Percentiles rank a stretch among this genome's conserved stretches.
Evolutionary conservation across 2,888 invertebrate genomes (phyloP).

Genomic region (Subacronicta megacephala): DNA sequence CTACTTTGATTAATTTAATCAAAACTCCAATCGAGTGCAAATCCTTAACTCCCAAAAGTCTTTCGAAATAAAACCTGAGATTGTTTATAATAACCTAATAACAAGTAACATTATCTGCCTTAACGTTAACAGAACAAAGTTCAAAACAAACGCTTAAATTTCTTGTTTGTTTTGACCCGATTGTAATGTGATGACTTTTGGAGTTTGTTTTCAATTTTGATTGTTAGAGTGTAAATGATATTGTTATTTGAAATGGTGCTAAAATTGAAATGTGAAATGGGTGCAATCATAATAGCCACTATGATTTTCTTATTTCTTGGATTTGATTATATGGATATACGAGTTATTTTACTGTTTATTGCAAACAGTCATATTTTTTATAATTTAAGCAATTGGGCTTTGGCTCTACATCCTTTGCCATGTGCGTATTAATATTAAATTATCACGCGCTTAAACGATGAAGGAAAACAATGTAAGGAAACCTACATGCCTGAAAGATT

Average conservation of each 20-base stretch:
- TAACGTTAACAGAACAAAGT: conserved; percentile 21
- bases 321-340: no score
- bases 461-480: no score
- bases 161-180: conserved; percentile 22
- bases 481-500: no score
- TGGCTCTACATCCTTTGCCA: no score
- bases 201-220: conserved; percentile 25
- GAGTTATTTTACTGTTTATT: no score
- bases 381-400: no score
- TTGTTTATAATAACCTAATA: conserved; percentile 15
- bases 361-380: no score
- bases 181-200: conserved; percentile 19
- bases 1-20: no score
- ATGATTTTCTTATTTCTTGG: no score
- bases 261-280: not conserved
- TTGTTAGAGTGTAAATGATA: conserved; percentile 24
- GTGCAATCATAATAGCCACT: no score
- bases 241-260: conserved; percentile 14
- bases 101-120: conserved; percentile 9
- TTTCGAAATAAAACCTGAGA: conserved; percentile 21
- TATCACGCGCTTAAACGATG: no score
- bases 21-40: not conserved
- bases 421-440: no score
- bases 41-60: conserved; percentile 1
- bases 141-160: conserved; percentile 8